Base-by-base conservation (phyloP, 2,888 invertebrate genomes). In the Latrodectus hesperus region DNA sequence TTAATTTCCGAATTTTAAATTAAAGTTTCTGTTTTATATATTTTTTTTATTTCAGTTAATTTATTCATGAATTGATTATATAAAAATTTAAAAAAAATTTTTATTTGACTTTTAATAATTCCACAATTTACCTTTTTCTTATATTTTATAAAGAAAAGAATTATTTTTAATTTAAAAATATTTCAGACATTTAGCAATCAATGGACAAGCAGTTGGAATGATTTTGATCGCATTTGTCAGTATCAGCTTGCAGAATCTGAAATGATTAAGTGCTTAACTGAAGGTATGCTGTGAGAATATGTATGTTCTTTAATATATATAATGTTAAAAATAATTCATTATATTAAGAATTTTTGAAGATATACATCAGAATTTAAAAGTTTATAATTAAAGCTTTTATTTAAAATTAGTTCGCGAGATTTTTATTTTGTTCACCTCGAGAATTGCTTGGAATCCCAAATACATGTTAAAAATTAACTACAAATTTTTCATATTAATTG, bases 151-250 rank as follows among this genome's bases (percentile, higher is more conserved):
- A 1, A 16, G 14, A 75, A 64, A 64, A 49, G 17, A 22, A 49
- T 67, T 76, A 10, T 17, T 16, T n/a, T 55, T n/a, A 70, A 68
- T 67, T 76, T 78, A 14, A 65, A 76, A 79, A 88, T 85, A 96
- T 94, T 95, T 88, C 94, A 95, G 91, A 96, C 97, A 0, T 98
- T 96, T 92, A 96, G 95, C 82, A 95, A 95, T 74, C 96, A 96
- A 83, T 97, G 96, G 96, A 94, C 95, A 71, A 94, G 94, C 3
- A 94, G 94, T 76, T 96, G 96, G 94, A 94, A 95, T 71, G 95
- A 95, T 90, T 96, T 98, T 91, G 95, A 96, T 90, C 92, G 93
- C 0, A 95, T 96, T 86, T 98, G 98, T 91, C 93, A 96, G 52
- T 95, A 94, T 77, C 95, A 96, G 86, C 94, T 95, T 0, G 94